phyloP scores from a whole-genome alignment of 2,113 vertebrate species.

The Hydropotes inermis region DNA sequence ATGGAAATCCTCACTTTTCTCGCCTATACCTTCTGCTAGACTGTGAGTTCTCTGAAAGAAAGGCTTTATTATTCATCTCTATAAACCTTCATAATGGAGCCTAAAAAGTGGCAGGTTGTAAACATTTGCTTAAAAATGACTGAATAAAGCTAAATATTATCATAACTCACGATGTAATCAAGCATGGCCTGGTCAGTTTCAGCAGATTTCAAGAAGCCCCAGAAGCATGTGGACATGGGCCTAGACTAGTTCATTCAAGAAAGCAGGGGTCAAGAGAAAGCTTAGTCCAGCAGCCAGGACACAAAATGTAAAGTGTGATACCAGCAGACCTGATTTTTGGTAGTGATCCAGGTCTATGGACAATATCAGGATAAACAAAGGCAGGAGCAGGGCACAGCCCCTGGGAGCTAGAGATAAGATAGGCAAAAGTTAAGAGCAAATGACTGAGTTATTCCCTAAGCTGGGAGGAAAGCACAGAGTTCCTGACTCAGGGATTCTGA shows the following conservation, averaged over 20 bases:
- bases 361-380: background rate
- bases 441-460: background rate
- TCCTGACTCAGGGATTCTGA: background rate
- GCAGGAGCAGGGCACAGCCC: background rate
- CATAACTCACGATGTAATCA: background rate
- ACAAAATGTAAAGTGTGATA: background rate
- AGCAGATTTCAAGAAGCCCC: background rate
- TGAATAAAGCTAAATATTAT: background rate
- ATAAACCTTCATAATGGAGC: background rate
- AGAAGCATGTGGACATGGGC: background rate
- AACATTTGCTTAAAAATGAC: background rate
- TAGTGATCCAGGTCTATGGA: background rate
- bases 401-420: background rate
- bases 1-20: background rate
- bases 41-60: background rate
- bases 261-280: background rate
- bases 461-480: rapidly evolving
- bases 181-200: background rate
- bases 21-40: background rate
- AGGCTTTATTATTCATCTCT: background rate
- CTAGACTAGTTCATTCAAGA: background rate
- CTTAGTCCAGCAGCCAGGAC: background rate
- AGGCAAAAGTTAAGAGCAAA: background rate
- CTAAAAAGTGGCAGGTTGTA: background rate
- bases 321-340: background rate